Conservation (phyloP, 1,140 invertebrate genomes). For the Danaus plexippus region DNA sequence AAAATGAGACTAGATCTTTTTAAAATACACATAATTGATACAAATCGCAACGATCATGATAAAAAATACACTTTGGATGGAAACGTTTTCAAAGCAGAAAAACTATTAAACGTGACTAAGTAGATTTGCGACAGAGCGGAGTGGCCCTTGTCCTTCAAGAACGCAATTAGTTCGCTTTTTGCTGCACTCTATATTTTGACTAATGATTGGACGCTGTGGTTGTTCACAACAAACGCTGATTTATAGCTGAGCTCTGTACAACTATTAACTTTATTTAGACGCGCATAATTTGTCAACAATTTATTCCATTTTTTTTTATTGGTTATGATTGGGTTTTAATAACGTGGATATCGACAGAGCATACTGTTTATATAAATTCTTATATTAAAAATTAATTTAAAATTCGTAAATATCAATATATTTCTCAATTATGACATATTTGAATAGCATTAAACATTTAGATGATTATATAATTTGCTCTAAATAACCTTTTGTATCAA, state of each 20-base stretch:
- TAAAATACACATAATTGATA: constrained; percentile 28
- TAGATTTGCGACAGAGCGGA: constrained; percentile 56
- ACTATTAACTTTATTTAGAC: constrained; percentile 27
- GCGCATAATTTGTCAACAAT: constrained; percentile 31
- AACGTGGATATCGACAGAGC: too few relatives aligned
- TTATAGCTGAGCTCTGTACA: constrained; percentile 36
- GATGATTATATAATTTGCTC: too few relatives aligned
- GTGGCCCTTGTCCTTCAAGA: constrained; percentile 64
- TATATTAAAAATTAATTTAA: too few relatives aligned
- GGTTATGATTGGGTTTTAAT: too few relatives aligned
- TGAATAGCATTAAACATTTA: too few relatives aligned
- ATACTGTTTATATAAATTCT: too few relatives aligned
- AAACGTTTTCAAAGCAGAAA: constrained; percentile 43
- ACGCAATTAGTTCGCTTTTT: constrained; percentile 67
- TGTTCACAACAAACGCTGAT: constrained; percentile 59
- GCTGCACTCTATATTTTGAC: constrained; percentile 61
- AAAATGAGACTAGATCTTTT: constrained; percentile 1
- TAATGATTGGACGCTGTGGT: constrained; percentile 59
- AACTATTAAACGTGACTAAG: constrained; percentile 68
- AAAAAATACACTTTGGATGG: constrained; percentile 30
- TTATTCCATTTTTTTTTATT: constrained; percentile 7
- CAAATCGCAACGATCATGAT: constrained; percentile 39
- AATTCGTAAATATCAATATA: too few relatives aligned
- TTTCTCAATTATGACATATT: too few relatives aligned
- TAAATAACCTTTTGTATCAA: too few relatives aligned